Percentiles rank a stretch among this genome's conserved stretches.
phyloP scores from a whole-genome alignment of 2,113 vertebrate species.

The Riparia riparia region DNA sequence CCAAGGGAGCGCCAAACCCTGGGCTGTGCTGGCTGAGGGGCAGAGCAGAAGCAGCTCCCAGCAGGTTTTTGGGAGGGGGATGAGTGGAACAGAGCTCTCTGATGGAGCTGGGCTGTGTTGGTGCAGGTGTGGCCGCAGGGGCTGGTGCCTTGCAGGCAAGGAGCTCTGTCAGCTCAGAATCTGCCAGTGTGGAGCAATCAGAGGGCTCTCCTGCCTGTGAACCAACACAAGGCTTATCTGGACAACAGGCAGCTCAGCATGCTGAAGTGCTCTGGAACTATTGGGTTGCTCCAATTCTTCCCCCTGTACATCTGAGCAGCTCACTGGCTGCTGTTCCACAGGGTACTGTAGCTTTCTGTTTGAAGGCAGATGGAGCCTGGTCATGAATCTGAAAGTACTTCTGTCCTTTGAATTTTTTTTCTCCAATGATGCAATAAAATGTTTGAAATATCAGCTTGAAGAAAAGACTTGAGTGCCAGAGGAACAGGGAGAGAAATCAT shows the following conservation, averaged over 20 bases:
- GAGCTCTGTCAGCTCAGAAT: background rate
- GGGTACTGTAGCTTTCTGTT: background rate
- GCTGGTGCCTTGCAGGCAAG: background rate
- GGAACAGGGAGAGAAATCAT: background rate
- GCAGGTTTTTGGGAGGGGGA: background rate
- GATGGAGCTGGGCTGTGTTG: background rate
- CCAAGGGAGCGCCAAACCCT: accelerated
- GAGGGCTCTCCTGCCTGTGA: background rate
- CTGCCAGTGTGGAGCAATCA: accelerated
- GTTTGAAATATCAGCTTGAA: background rate
- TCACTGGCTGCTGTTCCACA: background rate
- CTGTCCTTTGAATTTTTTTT: background rate
- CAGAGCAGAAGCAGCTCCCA: background rate
- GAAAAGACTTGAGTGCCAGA: background rate
- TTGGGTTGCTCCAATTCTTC: background rate
- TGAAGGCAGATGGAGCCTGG: background rate
- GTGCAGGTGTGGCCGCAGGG: background rate
- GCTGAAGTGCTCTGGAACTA: background rate
- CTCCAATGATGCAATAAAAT: background rate
- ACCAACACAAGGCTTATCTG: accelerated
- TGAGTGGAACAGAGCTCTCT: too few relatives aligned
- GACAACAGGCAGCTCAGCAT: background rate
- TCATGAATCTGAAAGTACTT: background rate
- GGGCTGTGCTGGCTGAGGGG: background rate
- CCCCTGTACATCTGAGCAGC: background rate